Conservation (phyloP, 2,113 vertebrate species). For the Axis porcinus region DNA sequence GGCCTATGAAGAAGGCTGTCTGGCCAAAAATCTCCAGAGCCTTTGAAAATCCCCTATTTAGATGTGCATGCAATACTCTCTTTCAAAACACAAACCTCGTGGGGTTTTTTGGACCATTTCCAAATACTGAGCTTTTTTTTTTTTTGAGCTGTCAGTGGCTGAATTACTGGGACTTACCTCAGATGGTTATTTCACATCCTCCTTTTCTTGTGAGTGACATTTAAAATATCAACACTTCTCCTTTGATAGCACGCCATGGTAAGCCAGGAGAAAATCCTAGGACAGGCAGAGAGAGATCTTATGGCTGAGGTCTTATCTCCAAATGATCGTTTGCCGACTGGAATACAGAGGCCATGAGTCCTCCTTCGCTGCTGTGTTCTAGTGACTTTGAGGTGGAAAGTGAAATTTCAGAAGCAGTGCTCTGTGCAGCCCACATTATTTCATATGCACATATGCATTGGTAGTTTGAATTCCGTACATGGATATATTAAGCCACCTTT, state of each 20-base stretch:
- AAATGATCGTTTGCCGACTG: not conserved
- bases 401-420: not conserved
- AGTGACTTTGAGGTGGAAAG: conserved; percentile 6
- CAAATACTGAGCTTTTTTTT: not conserved
- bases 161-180: not conserved
- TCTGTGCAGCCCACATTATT: not conserved
- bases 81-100: not conserved
- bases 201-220: not conserved
- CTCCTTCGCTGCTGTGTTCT: not conserved
- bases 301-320: not conserved
- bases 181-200: conserved; percentile 29
- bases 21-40: not conserved
- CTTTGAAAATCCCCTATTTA: not conserved
- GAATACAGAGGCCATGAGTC: not conserved
- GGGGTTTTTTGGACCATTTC: not conserved
- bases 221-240: conserved; percentile 9
- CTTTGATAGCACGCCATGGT: not conserved
- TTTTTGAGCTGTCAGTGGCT: not conserved
- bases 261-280: conserved; percentile 13
- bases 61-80: not conserved
- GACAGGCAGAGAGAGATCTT: not conserved
- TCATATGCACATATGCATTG: fast-evolving
- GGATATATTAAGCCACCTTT: not conserved
- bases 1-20: not conserved
- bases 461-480: not conserved